Conservation (phyloP, 64 coral and sea anemone species). For the Pocillopora damicornis region DNA sequence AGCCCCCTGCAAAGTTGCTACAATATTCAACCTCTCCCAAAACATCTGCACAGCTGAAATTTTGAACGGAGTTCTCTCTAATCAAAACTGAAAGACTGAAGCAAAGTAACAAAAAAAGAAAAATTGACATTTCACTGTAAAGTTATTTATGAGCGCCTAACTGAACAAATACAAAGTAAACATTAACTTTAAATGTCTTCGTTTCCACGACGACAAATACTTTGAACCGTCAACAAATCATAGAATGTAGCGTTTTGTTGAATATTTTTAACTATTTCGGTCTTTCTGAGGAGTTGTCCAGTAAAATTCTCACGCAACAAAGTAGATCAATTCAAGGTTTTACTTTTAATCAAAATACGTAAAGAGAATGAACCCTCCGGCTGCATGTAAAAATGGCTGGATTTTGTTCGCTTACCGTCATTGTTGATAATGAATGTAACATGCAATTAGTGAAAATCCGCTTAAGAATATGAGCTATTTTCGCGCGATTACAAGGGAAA, state of each 20-base stretch:
- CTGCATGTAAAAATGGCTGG: background rate
- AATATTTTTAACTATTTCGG: background rate
- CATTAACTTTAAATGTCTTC: background rate
- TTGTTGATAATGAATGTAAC: constrained; percentile 15
- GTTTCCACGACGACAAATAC: constrained; percentile 25
- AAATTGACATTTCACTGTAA: background rate
- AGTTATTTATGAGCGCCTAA: too few relatives aligned
- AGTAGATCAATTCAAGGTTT: background rate
- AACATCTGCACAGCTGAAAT: background rate
- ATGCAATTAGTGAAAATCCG: constrained; percentile 18
- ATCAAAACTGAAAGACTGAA: too few relatives aligned
- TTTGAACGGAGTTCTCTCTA: background rate
- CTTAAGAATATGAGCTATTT: background rate
- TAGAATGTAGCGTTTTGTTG: too few relatives aligned
- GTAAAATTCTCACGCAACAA: background rate
- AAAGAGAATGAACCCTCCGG: background rate
- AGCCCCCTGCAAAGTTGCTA: background rate
- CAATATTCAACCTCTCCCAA: background rate
- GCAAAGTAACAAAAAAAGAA: background rate
- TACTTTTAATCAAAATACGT: background rate
- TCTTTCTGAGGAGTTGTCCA: background rate
- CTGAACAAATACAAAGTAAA: background rate
- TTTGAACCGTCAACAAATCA: background rate
- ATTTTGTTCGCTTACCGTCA: background rate
- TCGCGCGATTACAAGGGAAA: background rate